Base-by-base conservation (phyloP, 53 echinoderm and acorn worm species). In the Arbacia lixula region DNA sequence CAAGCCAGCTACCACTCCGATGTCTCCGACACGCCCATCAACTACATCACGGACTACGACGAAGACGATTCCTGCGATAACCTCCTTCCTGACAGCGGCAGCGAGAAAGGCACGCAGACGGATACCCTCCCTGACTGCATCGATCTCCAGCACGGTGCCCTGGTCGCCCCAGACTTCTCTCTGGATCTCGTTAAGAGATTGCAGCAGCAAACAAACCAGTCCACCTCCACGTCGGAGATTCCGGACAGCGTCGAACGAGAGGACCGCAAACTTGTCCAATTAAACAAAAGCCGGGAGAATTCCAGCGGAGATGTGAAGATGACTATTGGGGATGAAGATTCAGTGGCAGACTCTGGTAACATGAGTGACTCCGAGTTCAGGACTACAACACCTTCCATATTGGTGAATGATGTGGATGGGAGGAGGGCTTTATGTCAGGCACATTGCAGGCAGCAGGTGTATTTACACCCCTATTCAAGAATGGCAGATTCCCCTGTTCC, bases 11-110 rank as follows among this genome's bases (percentile, higher is more conserved):
- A 84, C 54, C 88, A 88, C 36, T 91, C 91, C 1, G 89, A 94
- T 30, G 85, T 79, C 83, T 86, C 94, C 0, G 94, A 94, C 69
- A 91, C 89, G 1, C 85, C 91, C 72, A 89, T 94, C 33, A 86
- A 94, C 63, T 94, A 91, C 84, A 86, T 91, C 12, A 76, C 85
- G 3, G 91, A 86, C 41, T 83, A 62, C 21, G 88, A 87, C 12
- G 91, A 87, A 42, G 46, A 53, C 19, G 86, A 67, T 6, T 58
- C 55, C 8, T n/a, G 53, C 17, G 86, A 82, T 26, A 52, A 73
- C 16, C 31, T 81, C 25, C 64, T 27, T 28, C 42, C 61, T 28
- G 86, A 86, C 49, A 81, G 81, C 12, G 83, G 63, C 53, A 90
- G 85, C 62, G 43, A 57, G 53, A 90, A 90, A 71, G 87, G 79